Conservation (phyloP, 2,113 vertebrate species). For the Actenoides lindsayi region DNA sequence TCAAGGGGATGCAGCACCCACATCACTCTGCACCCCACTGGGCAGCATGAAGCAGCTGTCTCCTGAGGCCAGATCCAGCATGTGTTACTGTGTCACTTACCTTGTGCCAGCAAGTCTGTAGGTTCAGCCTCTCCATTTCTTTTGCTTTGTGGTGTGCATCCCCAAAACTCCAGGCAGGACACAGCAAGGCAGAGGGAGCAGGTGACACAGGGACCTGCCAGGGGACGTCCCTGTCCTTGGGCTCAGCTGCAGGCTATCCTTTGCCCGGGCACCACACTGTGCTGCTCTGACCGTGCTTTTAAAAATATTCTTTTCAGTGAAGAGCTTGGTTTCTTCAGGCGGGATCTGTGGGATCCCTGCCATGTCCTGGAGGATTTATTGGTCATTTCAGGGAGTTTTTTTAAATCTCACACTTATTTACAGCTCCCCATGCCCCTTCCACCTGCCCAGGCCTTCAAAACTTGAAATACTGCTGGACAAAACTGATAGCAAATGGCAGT, state of each 20-base stretch:
- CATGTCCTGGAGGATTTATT: background rate
- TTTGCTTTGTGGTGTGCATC: background rate
- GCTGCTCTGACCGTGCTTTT: background rate
- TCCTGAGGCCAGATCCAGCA: background rate
- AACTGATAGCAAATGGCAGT: background rate
- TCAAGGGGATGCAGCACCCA: background rate
- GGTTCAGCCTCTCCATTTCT: background rate
- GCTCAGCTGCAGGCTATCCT: background rate
- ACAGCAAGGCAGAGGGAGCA: background rate
- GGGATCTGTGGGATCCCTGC: background rate
- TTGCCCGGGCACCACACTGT: accelerated
- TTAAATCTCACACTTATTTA: constrained; percentile 15
- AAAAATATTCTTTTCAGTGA: background rate
- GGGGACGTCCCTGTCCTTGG: background rate
- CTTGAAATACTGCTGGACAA: background rate
- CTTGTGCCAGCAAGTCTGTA: background rate
- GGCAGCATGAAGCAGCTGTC: background rate
- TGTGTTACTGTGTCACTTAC: background rate
- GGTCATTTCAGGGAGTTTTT: background rate
- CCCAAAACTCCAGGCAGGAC: background rate
- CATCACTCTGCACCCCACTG: background rate
- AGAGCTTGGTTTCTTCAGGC: background rate
- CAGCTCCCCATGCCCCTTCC: background rate
- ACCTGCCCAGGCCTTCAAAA: background rate
- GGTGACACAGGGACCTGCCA: background rate